Evolutionary conservation across 2,113 vertebrate species (phyloP).

Genomic region (Callipepla squamata): DNA sequence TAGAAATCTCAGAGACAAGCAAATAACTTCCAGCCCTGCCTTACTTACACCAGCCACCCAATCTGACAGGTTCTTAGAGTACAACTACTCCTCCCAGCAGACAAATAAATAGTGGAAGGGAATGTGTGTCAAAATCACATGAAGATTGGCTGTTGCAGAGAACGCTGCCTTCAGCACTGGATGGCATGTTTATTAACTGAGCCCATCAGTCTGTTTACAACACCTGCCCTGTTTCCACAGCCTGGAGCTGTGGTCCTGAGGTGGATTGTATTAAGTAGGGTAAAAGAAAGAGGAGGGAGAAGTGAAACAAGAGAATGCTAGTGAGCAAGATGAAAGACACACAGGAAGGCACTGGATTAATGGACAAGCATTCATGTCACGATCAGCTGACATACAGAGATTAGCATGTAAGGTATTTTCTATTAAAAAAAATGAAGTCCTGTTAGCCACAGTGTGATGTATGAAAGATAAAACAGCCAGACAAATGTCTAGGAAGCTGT

Average conservation of each 20-base stretch:
- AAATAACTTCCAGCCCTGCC: not conserved
- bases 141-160: not conserved
- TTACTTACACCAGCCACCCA: not conserved
- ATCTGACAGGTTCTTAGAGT: not conserved
- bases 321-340: conserved; percentile 57
- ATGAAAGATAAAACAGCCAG: conserved; percentile 19
- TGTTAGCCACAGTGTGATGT: conserved; percentile 45
- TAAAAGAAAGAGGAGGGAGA: not conserved
- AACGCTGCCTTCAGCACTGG: not conserved
- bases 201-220: not conserved
- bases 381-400: conserved; percentile 60
- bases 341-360: conserved; percentile 51
- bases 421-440: not conserved
- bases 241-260: not conserved
- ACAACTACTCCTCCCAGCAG: not conserved
- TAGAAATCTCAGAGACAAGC: not conserved
- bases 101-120: not conserved
- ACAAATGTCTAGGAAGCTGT: conserved; percentile 40
- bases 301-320: conserved; percentile 36
- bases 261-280: not conserved
- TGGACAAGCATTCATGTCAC: conserved; percentile 56
- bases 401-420: conserved; percentile 55
- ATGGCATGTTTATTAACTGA: not conserved
- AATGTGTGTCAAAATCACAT: not conserved
- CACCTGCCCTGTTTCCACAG: not conserved